Base-by-base conservation (phyloP, 2,888 invertebrate species). In the Himalopsyche anomala region DNA sequence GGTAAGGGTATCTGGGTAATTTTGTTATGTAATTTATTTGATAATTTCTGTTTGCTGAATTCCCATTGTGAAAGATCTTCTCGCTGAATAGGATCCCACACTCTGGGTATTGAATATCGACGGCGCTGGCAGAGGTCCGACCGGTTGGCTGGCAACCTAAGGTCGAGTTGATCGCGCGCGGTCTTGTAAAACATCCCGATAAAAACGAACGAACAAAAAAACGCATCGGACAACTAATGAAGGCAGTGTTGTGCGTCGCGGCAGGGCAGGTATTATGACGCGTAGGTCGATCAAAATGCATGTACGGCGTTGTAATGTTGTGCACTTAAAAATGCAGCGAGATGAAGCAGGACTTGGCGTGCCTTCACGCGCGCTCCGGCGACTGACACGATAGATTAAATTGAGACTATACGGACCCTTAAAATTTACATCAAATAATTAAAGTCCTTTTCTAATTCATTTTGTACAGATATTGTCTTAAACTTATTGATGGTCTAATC, bases 181-280 rank as follows among this genome's bases (percentile, higher is more conserved):
- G 74, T 74, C 74, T 74, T 74, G 74, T 74, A 38, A 74, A 74
- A 74, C 74, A 74, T 74, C 74, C 38, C 74, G 36, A 74, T 36
- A 74, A 74, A 62, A 62, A 62, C 19, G 62, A 62, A 62, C 5
- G 19, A 74, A 74, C 38, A 74, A 69, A 74, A 28, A n/a, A 36
- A 28, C 69, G 74, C 74, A 74, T 38, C 74, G 15, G 12, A 74
- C 74, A 74, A 36, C 74, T 74, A 74, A 74, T 74, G 74, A 74
- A 74, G 74, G 74, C 74, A 36, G 12, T 74, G 74, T 74, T 36
- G 74, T 74, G 74, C 74, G 74, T 74, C 74, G 74, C 74, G 74
- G 38, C 74, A 74, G 74, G 74, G 74, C 74, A 74, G 74, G 74
- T 74, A 74, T 74, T 74, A 74, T 74, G 74, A 74, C 74, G 74